Evolutionary conservation across 2,888 invertebrate genomes (phyloP), one percentile per base, ranked within the genome.

Genomic region (Nomada fabriciana): DNA sequence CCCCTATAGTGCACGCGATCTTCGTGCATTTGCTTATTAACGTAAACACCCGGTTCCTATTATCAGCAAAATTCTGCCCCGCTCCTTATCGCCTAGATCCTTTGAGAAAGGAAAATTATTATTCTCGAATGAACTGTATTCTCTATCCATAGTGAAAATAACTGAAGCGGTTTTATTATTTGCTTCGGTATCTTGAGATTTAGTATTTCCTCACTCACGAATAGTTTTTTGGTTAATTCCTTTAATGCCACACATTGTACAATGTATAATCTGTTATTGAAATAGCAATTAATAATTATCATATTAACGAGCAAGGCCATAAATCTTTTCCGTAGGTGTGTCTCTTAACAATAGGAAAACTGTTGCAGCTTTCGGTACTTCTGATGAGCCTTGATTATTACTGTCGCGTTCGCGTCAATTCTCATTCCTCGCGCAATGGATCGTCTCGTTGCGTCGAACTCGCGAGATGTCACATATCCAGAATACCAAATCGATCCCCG

Each of bases 1-100:
- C 87, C 88, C 89, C 83, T 89, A 89, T 91, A 87, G 81, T 83
- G 76, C 78, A 57, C 75, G 68, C 76, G 82, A 79, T 86, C 76
- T 71, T 77, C 86, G 70, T 83, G 86, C 89, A 90, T 91, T 92
- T 91, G 89, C 90, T 91, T 91, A 90, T 91, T 91, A 91, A 91
- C 89, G 89, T 90, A 91, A 91, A 90, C 90, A 90, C 65, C 80
- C 81, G 84, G 71, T 70, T 81, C 65, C 80, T 69, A 83, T 82
- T 69, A 79, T 50, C 68, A 68, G 69, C 63, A 60, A 61, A 57
- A 59, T 15, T 47, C 25, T 43, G 42, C 63, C 65, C 64, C 29
- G 23, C 83, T 60, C 59, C 2, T 2, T 18, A 20, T 20, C 15
- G 36, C 36, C 43, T 53, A 13, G 10, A 2, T 3, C 0, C 36